phyloP scores from a whole-genome alignment of 2,888 invertebrate genomes.

The Lutraria lutraria region DNA sequence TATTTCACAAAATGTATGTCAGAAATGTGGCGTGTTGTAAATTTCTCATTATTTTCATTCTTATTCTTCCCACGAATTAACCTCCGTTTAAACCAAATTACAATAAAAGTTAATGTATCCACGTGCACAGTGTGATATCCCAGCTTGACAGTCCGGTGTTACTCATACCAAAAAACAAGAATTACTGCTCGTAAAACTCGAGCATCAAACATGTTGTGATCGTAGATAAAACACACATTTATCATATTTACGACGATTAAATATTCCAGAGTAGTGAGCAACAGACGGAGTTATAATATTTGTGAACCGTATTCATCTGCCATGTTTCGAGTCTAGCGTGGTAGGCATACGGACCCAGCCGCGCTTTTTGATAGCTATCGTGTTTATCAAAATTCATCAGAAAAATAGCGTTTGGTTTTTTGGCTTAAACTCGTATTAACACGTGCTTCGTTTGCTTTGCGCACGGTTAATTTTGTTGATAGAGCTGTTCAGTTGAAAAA shows the following conservation, averaged over 20 bases:
- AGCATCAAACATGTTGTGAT: neutral
- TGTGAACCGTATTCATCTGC: neutral
- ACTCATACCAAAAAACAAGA: neutral
- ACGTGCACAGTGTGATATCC: neutral
- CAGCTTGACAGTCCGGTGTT: neutral
- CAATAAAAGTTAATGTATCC: neutral
- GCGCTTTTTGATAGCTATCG: no score
- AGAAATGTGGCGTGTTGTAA: neutral
- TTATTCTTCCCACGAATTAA: neutral
- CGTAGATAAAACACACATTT: neutral
- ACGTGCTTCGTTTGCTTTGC: no score
- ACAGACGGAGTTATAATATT: neutral
- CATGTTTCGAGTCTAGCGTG: no score
- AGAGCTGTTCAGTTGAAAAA: no score
- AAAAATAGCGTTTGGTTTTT: no score
- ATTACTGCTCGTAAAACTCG: slow-evolving; percentile 10
- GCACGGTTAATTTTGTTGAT: no score
- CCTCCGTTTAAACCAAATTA: slow-evolving; percentile 1
- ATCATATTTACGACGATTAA: neutral
- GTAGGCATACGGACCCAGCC: no score
- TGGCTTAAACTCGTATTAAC: no score
- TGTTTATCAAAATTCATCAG: no score
- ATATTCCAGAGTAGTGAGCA: neutral
- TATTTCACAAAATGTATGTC: neutral
- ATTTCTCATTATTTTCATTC: neutral